Evolutionary conservation across 2,888 invertebrate genomes (phyloP).

Genomic region (Melolontha melolontha): DNA sequence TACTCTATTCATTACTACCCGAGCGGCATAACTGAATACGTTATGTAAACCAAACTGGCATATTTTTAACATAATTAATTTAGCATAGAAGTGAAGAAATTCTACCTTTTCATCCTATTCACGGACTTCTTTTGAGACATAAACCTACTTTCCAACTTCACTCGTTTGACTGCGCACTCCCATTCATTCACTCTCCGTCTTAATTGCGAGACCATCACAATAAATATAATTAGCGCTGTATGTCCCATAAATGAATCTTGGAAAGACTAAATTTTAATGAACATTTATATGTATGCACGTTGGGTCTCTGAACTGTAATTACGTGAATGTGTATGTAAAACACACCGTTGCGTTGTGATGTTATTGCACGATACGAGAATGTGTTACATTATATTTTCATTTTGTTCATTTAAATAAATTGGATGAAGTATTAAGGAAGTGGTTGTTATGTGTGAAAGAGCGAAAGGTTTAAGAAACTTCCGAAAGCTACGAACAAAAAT

Average conservation of each 20-base stretch:
- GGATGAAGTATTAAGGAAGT: too few relatives aligned
- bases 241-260: conserved; percentile 51
- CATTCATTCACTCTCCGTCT: conserved; percentile 15
- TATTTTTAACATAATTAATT: conserved; percentile 34
- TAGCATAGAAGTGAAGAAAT: conserved; percentile 29
- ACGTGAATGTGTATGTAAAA: conserved; percentile 44
- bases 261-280: conserved; percentile 60
- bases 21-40: too few relatives aligned
- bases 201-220: conserved; percentile 32
- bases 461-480: too few relatives aligned
- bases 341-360: too few relatives aligned
- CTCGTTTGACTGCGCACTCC: conserved; percentile 14
- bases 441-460: too few relatives aligned
- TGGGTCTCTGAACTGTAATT: conserved; percentile 54
- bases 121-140: conserved; percentile 13
- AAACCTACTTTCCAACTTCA: conserved; percentile 26
- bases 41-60: too few relatives aligned
- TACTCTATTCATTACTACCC: too few relatives aligned
- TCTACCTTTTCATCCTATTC: conserved; percentile 26
- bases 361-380: conserved; percentile 6
- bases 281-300: conserved; percentile 51
- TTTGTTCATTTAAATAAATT: too few relatives aligned
- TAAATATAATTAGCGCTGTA: conserved; percentile 39
- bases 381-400: conserved; percentile 4
- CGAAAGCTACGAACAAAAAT: too few relatives aligned